Evolutionary conservation across 2,113 vertebrate genomes (phyloP), one percentile per base, ranked within the genome.

Genomic region (Seriola quinqueradiata): DNA sequence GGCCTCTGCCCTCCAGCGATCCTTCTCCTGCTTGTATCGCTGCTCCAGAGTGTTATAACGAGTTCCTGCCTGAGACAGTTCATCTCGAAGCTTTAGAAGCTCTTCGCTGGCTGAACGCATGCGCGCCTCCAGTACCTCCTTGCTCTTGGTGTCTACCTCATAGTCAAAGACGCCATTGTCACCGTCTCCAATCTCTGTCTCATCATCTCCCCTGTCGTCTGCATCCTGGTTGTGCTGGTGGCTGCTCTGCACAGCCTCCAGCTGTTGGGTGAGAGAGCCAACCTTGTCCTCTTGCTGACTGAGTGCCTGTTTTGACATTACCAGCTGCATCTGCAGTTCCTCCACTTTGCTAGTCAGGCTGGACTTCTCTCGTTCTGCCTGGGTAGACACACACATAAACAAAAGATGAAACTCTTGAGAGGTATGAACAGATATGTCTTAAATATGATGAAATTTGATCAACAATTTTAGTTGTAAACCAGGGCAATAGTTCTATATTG

Each of bases 341-440:
- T 95, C 92, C 55, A 96, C 90, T 7, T 95, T 94, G 78, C 72
- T 85, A 11, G 79, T 65, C 63, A 97, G 90, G 3, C 85, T 70
- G 6, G 93, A 90, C 67, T 96, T 97, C 60, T 97, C 96, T 50
- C 91, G 90, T 58, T 97, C 96, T 14, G 91, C 91, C 96, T 97
- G 87, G 3, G 21, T 32, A 60, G 10, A 71, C 25, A 70, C 6
- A 81, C 8, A 77, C 23, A 77, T 0, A 61, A 1, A 32, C 28
- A 75, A 8, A 40, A 67, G 40, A 64, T 1, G 19, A 60, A 40
- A 28, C 55, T 14, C 8, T 2, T 66, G 4, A 10, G 0, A 42
- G 17, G 1, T 4, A 25, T 25, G 19, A 75, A 34, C 28, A 68
- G 23, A 17, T 12, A 28, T 0, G 3, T 81, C 7, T 50, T 42